Conservation (phyloP, 2,797 vertebrate genomes). For the Megalops cyprinoides region DNA sequence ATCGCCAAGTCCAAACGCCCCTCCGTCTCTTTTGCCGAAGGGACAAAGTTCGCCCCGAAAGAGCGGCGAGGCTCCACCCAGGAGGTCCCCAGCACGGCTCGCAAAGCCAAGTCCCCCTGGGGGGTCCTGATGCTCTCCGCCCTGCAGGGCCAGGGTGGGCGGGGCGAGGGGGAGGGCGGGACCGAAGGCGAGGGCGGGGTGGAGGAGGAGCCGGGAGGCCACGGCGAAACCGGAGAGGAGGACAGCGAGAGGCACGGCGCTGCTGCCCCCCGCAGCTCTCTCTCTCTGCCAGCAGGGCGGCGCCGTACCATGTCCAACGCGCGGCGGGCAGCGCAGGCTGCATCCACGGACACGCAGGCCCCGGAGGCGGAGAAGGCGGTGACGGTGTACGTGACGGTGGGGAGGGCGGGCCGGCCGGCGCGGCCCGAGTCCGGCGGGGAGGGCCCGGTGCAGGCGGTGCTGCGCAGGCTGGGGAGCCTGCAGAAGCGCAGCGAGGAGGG, state of each 20-base stretch:
- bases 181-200: slow-evolving; percentile 52
- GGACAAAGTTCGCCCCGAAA: slow-evolving; percentile 87
- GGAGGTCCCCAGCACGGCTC: slow-evolving; percentile 66
- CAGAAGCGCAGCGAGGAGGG: slow-evolving; percentile 77
- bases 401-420: slow-evolving; percentile 65
- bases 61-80: slow-evolving; percentile 70
- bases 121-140: slow-evolving; percentile 72
- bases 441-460: slow-evolving; percentile 81
- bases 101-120: slow-evolving; percentile 80
- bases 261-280: slow-evolving; percentile 32
- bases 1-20: slow-evolving; percentile 91
- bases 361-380: slow-evolving; percentile 72
- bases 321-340: slow-evolving; percentile 60
- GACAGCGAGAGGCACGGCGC: slow-evolving; percentile 52
- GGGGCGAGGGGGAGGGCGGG: slow-evolving; percentile 46
- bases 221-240: slow-evolving; percentile 52
- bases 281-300: slow-evolving; percentile 60
- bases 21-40: slow-evolving; percentile 96
- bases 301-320: slow-evolving; percentile 68
- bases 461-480: slow-evolving; percentile 85
- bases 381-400: slow-evolving; percentile 89
- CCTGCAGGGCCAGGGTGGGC: slow-evolving; percentile 54
- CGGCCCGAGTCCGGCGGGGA: slow-evolving; percentile 67
- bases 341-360: slow-evolving; percentile 58
- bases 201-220: slow-evolving; percentile 52